Evolutionary conservation across 2,113 vertebrate genomes (phyloP).

Genomic region (Caretta caretta): DNA sequence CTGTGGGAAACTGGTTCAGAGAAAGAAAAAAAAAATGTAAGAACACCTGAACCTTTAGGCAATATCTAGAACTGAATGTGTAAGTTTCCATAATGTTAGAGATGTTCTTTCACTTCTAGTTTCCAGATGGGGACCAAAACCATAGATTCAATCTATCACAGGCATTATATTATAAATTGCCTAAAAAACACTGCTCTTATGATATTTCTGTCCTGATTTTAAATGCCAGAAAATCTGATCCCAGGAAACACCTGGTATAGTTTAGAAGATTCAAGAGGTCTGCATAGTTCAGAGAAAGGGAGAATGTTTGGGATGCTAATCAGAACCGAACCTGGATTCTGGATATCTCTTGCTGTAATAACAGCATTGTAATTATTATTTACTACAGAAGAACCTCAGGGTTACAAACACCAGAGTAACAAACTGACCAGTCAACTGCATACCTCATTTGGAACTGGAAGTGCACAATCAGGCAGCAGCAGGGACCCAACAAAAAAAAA

Average conservation of each 20-base stretch:
- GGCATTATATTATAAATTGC: not conserved
- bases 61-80: not conserved
- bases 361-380: not conserved
- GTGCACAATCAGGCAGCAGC: too few relatives aligned
- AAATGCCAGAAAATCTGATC: not conserved
- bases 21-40: not conserved
- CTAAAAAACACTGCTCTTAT: accelerated
- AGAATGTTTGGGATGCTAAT: accelerated
- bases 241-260: not conserved
- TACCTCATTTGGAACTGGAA: too few relatives aligned
- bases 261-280: not conserved
- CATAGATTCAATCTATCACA: accelerated
- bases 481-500: too few relatives aligned
- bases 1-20: not conserved
- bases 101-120: not conserved
- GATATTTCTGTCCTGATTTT: not conserved
- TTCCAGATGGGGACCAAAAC: not conserved
- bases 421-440: too few relatives aligned
- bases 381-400: not conserved
- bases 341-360: not conserved
- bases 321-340: not conserved
- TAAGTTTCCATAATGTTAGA: not conserved
- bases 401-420: too few relatives aligned
- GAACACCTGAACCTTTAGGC: not conserved
- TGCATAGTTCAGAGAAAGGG: not conserved